Evolutionary conservation across 2,113 vertebrate genomes (phyloP).

Genomic region (Cyphotilapia sp.): DNA sequence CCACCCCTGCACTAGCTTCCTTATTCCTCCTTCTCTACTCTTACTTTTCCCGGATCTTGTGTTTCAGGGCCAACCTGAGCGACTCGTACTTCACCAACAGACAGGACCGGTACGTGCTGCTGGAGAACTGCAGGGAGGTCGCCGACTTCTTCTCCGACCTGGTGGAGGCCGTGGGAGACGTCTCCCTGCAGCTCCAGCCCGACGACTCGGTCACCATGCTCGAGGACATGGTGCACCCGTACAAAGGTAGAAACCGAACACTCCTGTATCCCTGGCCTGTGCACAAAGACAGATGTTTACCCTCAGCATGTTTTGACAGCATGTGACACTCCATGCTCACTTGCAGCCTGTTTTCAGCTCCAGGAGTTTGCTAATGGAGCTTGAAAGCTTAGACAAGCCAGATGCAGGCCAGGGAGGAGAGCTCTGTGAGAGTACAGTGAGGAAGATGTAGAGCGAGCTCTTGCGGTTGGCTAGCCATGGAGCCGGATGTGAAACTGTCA

Average conservation of each 20-base stretch:
- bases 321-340: constrained; percentile 8
- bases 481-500: constrained; percentile 49
- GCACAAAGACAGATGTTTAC: not conserved
- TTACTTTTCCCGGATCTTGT: not conserved
- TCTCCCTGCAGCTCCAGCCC: constrained; percentile 85
- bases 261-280: not conserved
- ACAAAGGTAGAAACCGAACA: constrained; percentile 74
- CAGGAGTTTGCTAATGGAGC: constrained; percentile 45
- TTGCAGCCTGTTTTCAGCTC: not conserved
- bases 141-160: constrained; percentile 91
- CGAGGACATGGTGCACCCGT: constrained; percentile 90
- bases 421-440: not conserved
- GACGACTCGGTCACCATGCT: constrained; percentile 80
- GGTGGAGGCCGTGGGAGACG: constrained; percentile 83
- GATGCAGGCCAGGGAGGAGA: not conserved
- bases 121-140: constrained; percentile 84
- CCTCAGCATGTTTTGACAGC: constrained; percentile 8
- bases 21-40: not conserved
- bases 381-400: constrained; percentile 45
- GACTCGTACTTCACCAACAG: constrained; percentile 98
- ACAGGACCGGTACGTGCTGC: constrained; percentile 93
- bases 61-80: constrained; percentile 87
- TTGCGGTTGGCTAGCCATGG: constrained; percentile 30
- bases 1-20: not conserved
- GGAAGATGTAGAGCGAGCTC: constrained; percentile 26